A percentile compares a stretch with the other conserved stretches of the same genome.
Conservation (phyloP, 2,113 vertebrate species). For the Chionodraco myersi region DNA sequence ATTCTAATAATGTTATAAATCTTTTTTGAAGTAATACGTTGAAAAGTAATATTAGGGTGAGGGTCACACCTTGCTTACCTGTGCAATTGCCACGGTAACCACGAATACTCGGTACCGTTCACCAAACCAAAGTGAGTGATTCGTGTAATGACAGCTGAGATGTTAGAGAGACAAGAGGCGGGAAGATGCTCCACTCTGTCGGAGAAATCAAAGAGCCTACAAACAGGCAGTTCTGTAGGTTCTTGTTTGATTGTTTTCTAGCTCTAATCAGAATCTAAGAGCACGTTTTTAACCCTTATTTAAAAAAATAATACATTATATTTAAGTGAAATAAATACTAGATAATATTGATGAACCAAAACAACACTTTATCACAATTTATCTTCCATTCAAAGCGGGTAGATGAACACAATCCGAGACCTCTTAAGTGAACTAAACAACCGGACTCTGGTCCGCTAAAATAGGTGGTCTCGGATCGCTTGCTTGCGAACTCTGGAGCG, state of each 20-base stretch:
- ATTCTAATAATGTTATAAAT: too few relatives aligned
- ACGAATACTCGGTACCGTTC: rapidly evolving
- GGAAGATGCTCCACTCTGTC: conserved; percentile 7
- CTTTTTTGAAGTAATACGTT: too few relatives aligned
- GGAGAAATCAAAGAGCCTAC: background rate
- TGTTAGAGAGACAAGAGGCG: rapidly evolving
- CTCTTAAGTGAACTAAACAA: too few relatives aligned
- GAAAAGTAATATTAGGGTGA: rapidly evolving
- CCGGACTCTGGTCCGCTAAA: too few relatives aligned
- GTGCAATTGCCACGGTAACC: background rate
- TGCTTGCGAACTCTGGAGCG: too few relatives aligned
- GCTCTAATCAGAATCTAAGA: background rate
- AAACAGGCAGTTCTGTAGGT: background rate
- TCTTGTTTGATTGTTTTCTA: background rate
- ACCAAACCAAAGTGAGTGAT: rapidly evolving
- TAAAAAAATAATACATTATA: background rate
- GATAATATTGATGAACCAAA: background rate
- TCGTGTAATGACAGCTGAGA: background rate
- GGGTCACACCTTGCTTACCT: background rate
- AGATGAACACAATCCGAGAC: background rate
- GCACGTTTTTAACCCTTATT: background rate
- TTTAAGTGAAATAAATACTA: background rate
- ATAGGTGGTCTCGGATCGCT: too few relatives aligned
- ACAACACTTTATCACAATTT: background rate
- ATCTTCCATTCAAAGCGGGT: background rate